Evolutionary conservation across 2,113 vertebrate genomes (phyloP).

Genomic region (Cinclus mexicanus): DNA sequence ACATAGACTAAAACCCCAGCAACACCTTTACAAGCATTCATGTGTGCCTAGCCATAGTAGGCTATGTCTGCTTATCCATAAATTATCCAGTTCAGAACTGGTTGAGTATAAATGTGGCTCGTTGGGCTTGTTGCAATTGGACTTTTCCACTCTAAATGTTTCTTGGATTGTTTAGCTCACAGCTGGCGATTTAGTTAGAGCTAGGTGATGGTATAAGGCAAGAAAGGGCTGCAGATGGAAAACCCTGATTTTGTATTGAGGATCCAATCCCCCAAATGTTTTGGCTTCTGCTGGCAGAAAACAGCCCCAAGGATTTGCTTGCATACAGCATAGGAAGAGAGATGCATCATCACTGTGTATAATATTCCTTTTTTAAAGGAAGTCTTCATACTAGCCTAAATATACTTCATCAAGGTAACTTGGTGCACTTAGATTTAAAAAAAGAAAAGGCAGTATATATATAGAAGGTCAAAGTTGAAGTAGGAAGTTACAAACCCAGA

Average conservation of each 20-base stretch:
- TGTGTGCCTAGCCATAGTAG: not conserved
- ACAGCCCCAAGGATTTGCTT: not conserved
- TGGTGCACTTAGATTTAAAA: not conserved
- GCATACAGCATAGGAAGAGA: not conserved
- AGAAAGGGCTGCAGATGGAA: not conserved
- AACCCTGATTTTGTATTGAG: not conserved
- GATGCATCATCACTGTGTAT: not conserved
- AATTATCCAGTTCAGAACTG: not conserved
- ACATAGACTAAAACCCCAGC: rapidly evolving
- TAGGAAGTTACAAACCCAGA: not conserved
- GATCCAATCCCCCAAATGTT: not conserved
- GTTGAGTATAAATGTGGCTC: not conserved
- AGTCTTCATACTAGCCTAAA: not conserved
- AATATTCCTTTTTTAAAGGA: not conserved
- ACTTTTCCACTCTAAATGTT: not conserved
- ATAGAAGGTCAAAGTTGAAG: not conserved
- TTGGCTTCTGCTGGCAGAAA: not conserved
- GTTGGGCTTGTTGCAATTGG: not conserved
- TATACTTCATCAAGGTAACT: not conserved
- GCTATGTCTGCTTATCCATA: not conserved
- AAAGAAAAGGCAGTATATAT: not conserved
- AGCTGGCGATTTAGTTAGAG: not conserved
- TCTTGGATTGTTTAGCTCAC: not conserved
- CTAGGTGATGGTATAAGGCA: not conserved
- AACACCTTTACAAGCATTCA: not conserved